phyloP scores from a whole-genome alignment of 1,140 invertebrate species.

The Drosophila funebris region DNA sequence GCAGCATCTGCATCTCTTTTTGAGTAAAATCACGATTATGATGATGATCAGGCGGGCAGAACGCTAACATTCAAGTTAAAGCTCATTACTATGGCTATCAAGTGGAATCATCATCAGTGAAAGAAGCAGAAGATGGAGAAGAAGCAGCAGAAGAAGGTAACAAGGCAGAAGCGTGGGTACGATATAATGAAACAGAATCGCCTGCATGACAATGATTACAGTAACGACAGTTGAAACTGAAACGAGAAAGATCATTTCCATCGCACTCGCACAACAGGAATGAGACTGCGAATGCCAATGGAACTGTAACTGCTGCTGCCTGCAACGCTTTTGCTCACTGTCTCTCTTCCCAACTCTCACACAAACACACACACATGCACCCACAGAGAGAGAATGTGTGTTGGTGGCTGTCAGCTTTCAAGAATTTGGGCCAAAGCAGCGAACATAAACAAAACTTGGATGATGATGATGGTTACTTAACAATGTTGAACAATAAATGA shows the following conservation, averaged over 20 bases:
- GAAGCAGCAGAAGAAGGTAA: not conserved
- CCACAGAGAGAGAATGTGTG: constrained; percentile 3
- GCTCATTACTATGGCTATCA: constrained; percentile 72
- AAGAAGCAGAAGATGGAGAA: not conserved
- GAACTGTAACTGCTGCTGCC: constrained; percentile 4
- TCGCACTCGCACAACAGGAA: constrained; percentile 48
- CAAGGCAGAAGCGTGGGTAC: constrained; percentile 62
- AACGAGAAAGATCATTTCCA: constrained; percentile 47
- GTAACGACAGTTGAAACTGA: constrained; percentile 38
- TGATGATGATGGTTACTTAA: constrained; percentile 76
- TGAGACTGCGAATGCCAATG: constrained; percentile 42
- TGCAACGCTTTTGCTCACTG: not conserved
- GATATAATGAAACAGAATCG: constrained; percentile 76
- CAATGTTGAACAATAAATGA: constrained; percentile 68
- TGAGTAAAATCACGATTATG: constrained; percentile 60
- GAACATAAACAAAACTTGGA: constrained; percentile 67
- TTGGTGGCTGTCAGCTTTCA: constrained; percentile 57
- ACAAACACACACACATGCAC: not conserved
- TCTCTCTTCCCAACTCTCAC: not conserved
- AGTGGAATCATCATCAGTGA: constrained; percentile 43
- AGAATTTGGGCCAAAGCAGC: constrained; percentile 77
- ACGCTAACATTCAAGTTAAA: constrained; percentile 52
- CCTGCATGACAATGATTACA: constrained; percentile 75
- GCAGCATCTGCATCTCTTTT: constrained; percentile 63
- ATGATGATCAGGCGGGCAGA: constrained; percentile 63